Base-by-base conservation (phyloP, 2,888 invertebrate genomes). In the Cosmopolites sordidus region DNA sequence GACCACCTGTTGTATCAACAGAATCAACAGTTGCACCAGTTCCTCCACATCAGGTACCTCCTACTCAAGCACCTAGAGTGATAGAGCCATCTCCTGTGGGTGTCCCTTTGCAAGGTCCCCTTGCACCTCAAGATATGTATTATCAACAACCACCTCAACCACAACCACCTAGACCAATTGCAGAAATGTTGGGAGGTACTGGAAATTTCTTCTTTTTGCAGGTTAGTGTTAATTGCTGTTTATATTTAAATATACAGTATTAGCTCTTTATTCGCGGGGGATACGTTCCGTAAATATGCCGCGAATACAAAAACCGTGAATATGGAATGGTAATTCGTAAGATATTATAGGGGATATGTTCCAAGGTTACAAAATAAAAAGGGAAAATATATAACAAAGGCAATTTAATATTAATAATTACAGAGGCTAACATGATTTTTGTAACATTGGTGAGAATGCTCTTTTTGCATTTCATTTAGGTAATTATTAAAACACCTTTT, bases 191-290 rank as follows among this genome's bases (percentile, higher is more conserved):
- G 61, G 87, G 87, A 22, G 87, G 87, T 18, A 80, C 83, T 5
- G 86, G 87, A 52, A 87, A 84, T 70, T 88, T 89, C 74, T 87
- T 82, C 72, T 89, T 89, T 72, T 79, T 93, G 50, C 92, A 95
- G 77, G 93, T 71, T 59, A 52, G 37, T 45, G 11, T 2, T 33
- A 11, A 15, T 27, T 27, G 3, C 16, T 14, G 6, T 42, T 42
- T 16, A 42, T 42, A 5, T 27, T 27, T 27, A 9, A 27, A 27
- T 27, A 27, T 6, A 9, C 9, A 27, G 27, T n/a, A n/a, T n/a
- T n/a, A n/a, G n/a, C n/a, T n/a, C n/a, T n/a, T n/a, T n/a, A n/a
- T n/a, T n/a, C n/a, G n/a, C n/a, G n/a, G n/a, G n/a, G n/a, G n/a
- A n/a, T n/a, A n/a, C n/a, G n/a, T n/a, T n/a, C n/a, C n/a, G n/a